These are phyloP conservation scores for Lamellibrachia luymesi DNA, from an alignment of 1,140 invertebrate species.

Conservation along the genomic window DNA sequence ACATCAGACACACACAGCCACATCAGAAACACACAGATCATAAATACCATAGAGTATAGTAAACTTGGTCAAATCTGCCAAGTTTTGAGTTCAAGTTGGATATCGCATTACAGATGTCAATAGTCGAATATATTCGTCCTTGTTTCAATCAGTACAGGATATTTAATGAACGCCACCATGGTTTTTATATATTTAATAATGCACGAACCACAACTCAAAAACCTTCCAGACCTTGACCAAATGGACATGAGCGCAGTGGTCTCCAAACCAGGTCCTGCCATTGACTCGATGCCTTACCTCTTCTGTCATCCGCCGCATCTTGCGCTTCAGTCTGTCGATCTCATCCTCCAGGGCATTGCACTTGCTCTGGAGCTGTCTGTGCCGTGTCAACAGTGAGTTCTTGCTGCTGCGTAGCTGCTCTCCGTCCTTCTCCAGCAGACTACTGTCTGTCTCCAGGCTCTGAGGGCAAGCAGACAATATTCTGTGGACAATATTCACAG, in stretches of 20 bases:
- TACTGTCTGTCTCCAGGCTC: constrained; percentile 21
- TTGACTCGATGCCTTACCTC: constrained; percentile 34
- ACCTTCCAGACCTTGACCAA: neutral
- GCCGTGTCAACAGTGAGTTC: constrained; percentile 35
- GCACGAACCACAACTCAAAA: too few species aligned
- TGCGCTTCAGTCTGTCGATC: constrained; percentile 42
- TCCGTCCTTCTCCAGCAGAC: constrained; percentile 36
- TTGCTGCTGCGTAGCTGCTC: constrained; percentile 27
- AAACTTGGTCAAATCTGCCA: too few species aligned
- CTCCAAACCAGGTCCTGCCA: neutral
- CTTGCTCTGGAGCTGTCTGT: constrained; percentile 44
- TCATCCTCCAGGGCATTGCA: constrained; percentile 44
- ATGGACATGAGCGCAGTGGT: neutral
- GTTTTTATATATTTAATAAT: too few species aligned
- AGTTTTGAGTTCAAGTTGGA: too few species aligned
- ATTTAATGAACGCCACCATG: too few species aligned
- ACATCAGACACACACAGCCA: too few species aligned
- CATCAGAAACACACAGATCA: too few species aligned
- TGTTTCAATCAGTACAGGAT: too few species aligned
- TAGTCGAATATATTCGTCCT: too few species aligned
- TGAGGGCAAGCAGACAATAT: constrained; percentile 15
- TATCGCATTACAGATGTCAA: too few species aligned
- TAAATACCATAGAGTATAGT: too few species aligned
- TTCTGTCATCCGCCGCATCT: constrained; percentile 38
- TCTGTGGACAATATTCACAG: constrained; percentile 21